phyloP scores from a whole-genome alignment of 37 sponge, comb jelly and placozoan species.

The Hexactinellida sp. region DNA sequence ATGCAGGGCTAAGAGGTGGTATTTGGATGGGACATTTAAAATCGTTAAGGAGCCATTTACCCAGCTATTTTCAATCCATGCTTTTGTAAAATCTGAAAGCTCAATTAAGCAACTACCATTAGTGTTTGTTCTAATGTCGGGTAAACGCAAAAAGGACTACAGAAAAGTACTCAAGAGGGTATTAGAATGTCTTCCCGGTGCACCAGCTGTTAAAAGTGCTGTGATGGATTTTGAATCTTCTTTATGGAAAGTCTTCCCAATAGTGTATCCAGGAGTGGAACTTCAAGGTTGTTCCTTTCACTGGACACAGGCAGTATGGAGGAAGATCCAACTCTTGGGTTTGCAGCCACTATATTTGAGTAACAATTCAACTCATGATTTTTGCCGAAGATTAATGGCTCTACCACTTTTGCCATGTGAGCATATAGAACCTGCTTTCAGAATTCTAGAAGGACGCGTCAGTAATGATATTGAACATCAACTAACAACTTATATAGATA shows the following conservation, averaged over 20 bases:
- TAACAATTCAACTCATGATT: constrained; percentile 18
- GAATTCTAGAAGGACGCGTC: constrained; percentile 16
- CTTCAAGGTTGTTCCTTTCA: constrained; percentile 14
- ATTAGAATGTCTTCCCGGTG: constrained; percentile 19
- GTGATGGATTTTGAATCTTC: constrained; percentile 13
- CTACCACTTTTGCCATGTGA: constrained; percentile 8
- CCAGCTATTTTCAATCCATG: no score
- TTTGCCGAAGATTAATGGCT: constrained; percentile 12
- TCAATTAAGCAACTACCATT: no score
- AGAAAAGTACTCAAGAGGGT: no score
- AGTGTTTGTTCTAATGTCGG: no score
- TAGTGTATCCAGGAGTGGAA: background rate
- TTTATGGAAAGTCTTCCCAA: constrained; percentile 18
- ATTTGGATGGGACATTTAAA: background rate
- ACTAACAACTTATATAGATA: constrained; percentile 5
- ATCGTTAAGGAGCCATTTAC: no score
- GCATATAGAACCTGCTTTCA: constrained; percentile 17
- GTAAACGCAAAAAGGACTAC: no score
- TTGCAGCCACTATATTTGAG: constrained; percentile 13
- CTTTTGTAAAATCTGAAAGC: no score
- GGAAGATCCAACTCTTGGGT: constrained; percentile 3
- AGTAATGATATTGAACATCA: constrained; percentile 15
- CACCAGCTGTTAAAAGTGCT: constrained; percentile 19
- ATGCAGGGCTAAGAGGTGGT: background rate
- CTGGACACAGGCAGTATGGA: constrained; percentile 16